phyloP scores from a whole-genome alignment of 2,113 vertebrate species.

The Synodontis membranacea region DNA sequence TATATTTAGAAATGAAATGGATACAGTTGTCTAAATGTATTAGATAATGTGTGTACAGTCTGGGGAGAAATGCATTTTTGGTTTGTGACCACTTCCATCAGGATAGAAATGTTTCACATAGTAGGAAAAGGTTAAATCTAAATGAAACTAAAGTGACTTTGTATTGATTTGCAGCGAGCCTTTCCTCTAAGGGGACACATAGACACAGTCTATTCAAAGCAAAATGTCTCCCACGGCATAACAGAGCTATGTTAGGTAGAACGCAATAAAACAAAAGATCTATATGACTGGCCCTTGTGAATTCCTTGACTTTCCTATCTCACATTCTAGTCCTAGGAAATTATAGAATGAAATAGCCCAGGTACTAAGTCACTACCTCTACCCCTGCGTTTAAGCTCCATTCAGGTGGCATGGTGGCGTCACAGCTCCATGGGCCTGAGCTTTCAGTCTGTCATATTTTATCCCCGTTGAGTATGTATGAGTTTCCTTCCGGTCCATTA shows the following conservation, averaged over 20 bases:
- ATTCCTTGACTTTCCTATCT: background rate
- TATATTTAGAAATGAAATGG: background rate
- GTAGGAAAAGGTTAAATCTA: background rate
- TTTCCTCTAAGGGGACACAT: background rate
- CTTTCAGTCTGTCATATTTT: background rate
- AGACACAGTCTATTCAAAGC: background rate
- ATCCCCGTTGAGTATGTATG: background rate
- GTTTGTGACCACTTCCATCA: background rate
- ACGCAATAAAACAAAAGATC: background rate
- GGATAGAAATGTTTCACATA: background rate
- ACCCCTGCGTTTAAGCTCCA: background rate
- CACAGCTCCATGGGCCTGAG: background rate
- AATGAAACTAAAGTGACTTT: background rate
- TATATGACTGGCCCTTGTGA: background rate
- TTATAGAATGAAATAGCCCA: no score
- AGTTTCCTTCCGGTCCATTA: background rate
- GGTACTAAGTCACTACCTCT: no score
- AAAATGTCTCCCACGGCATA: background rate
- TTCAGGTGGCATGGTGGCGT: background rate
- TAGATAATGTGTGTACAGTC: background rate
- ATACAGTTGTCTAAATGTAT: background rate
- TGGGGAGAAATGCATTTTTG: background rate
- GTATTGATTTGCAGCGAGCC: background rate
- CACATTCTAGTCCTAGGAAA: background rate
- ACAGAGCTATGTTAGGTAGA: background rate